phyloP scores from a whole-genome alignment of 2,888 invertebrate genomes.

The Coelopa pilipes region DNA sequence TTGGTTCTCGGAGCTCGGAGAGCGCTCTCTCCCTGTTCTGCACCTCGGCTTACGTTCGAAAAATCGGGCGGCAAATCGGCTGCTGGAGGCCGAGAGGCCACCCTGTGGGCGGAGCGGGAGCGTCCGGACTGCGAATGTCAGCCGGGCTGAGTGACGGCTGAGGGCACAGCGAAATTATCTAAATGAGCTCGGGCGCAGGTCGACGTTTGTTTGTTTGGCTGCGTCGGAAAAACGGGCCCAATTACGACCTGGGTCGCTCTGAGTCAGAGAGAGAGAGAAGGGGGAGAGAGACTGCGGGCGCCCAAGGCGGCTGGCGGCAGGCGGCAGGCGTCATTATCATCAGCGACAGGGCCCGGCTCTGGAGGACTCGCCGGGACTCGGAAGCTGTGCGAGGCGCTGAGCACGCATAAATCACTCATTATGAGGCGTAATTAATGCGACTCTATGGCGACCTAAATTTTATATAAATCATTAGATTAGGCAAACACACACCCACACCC shows the following conservation, averaged over 20 bases:
- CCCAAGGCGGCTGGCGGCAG: conserved; percentile 52
- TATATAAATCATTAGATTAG: conserved; percentile 68
- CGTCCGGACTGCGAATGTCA: conserved; percentile 13
- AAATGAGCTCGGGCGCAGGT: conserved; percentile 29
- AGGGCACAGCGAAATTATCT: conserved; percentile 26
- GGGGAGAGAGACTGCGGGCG: background rate
- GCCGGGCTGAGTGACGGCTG: background rate
- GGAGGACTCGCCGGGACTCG: conserved; percentile 4
- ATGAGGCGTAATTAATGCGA: conserved; percentile 68
- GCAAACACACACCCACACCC: conserved; percentile 47
- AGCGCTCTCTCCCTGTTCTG: too few relatives aligned
- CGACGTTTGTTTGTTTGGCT: conserved; percentile 5
- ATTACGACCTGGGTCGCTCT: background rate
- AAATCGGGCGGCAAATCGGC: too few relatives aligned
- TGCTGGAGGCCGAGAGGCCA: too few relatives aligned
- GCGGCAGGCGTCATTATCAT: conserved; percentile 38
- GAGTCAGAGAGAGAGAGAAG: background rate
- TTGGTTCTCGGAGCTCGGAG: too few relatives aligned
- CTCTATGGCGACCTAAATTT: conserved; percentile 67
- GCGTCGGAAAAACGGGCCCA: too few relatives aligned
- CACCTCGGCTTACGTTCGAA: too few relatives aligned
- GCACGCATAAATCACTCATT: conserved; percentile 68
- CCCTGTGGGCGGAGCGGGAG: conserved; percentile 1
- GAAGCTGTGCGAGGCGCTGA: conserved; percentile 42
- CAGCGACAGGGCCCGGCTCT: conserved; percentile 31